A percentile compares a stretch with the other conserved stretches of the same genome.
Evolutionary conservation across 2,888 invertebrate species (phyloP).

Genomic region (Lochmaea crataegi): DNA sequence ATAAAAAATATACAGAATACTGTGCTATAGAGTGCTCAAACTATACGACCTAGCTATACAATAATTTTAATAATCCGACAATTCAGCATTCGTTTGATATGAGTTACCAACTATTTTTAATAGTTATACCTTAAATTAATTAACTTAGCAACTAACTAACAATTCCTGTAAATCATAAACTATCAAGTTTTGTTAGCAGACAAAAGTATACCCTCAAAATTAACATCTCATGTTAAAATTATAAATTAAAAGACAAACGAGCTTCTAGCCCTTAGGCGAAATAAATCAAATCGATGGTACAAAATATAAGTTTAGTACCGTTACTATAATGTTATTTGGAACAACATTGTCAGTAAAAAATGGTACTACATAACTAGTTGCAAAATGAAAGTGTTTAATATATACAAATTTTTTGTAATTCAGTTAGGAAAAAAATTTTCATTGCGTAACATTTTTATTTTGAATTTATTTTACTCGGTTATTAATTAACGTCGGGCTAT

Average conservation of each 20-base stretch:
- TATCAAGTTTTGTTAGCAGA: neutral
- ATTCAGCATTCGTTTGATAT: neutral
- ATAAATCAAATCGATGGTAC: too few relatives aligned
- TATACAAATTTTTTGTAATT: too few relatives aligned
- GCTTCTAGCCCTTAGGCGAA: neutral
- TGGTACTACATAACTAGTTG: too few relatives aligned
- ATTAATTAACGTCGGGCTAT: too few relatives aligned
- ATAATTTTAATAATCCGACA: constrained; percentile 8
- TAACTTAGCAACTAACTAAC: neutral
- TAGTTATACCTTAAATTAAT: constrained; percentile 2
- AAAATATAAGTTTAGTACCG: too few relatives aligned
- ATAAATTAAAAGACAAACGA: neutral
- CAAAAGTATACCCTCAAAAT: neutral
- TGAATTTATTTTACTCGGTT: too few relatives aligned
- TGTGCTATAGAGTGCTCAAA: constrained; percentile 28
- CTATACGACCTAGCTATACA: constrained; percentile 4
- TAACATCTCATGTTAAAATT: neutral
- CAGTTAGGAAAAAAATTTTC: too few relatives aligned
- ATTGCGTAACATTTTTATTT: too few relatives aligned
- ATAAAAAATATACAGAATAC: constrained; percentile 23
- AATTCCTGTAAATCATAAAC: constrained; percentile 8
- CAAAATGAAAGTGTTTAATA: too few relatives aligned
- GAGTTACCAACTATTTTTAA: constrained; percentile 1
- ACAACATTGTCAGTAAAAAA: too few relatives aligned
- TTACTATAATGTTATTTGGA: too few relatives aligned